Conservation (phyloP, 2,113 vertebrate species). For the Tricholaema leucomelas region DNA sequence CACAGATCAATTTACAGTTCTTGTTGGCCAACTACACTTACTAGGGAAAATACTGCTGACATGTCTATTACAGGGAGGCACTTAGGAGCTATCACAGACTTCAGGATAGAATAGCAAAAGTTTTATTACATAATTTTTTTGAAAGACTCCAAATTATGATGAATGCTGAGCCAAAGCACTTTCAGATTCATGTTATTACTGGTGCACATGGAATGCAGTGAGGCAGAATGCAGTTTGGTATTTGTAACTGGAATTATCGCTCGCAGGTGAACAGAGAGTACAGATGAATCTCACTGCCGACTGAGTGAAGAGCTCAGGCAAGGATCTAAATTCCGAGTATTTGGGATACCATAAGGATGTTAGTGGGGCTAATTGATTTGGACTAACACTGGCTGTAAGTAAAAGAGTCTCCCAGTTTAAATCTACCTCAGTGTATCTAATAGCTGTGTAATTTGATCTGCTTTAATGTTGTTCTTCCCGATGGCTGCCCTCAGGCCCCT, state of each 20-base stretch:
- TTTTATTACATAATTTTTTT: not conserved
- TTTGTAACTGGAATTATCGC: not conserved
- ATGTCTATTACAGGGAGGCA: not conserved
- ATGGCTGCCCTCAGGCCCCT: not conserved
- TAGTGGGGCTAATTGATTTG: not conserved
- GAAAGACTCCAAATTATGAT: not conserved
- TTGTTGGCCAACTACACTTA: not conserved
- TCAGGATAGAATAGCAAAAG: not conserved
- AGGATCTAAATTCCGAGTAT: not conserved
- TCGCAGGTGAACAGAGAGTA: not conserved
- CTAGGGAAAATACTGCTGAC: not conserved
- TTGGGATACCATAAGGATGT: not conserved
- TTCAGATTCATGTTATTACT: not conserved
- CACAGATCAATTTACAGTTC: not conserved
- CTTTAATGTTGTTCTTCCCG: not conserved
- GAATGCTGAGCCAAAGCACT: not conserved
- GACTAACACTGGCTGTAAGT: not conserved
- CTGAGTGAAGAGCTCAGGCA: not conserved
- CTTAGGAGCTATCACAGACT: not conserved
- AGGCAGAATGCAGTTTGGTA: not conserved
- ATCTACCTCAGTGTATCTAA: fast-evolving
- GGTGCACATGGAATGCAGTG: not conserved
- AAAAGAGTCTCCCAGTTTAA: not conserved
- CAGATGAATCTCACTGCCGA: not conserved
- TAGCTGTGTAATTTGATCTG: not conserved